phyloP scores from a whole-genome alignment of 2,113 vertebrate species.

The Clarias batrachus region DNA sequence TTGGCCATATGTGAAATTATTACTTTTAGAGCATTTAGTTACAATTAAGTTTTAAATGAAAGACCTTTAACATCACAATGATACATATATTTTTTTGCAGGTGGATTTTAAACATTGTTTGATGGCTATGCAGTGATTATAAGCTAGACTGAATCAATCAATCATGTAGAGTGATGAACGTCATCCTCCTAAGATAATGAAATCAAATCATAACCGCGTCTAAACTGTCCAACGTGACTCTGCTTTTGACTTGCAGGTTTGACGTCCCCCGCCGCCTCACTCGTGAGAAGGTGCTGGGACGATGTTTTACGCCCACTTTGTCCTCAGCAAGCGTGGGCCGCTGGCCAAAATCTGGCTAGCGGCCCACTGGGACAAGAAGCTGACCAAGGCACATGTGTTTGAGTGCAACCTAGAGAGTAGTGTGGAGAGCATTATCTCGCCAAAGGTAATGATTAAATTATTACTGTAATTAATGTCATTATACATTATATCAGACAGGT shows the following conservation, averaged over 20 bases:
- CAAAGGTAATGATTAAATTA: constrained; percentile 80
- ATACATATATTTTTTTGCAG: neutral
- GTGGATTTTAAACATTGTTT: neutral
- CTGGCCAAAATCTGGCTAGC: constrained; percentile 99
- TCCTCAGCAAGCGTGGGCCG: constrained; percentile 98
- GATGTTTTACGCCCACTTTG: constrained; percentile 99
- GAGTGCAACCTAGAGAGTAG: constrained; percentile 99
- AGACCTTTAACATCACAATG: neutral
- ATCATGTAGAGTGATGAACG: neutral
- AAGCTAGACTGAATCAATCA: neutral
- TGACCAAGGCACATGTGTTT: constrained; percentile 98
- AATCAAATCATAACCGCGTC: neutral
- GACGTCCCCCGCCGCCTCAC: constrained; percentile 48
- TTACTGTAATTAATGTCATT: neutral
- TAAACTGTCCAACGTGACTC: neutral
- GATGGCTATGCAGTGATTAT: too few relatives aligned
- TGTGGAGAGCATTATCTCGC: constrained; percentile 98
- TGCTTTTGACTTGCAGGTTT: constrained; percentile 34
- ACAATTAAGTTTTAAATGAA: neutral
- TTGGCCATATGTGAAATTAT: too few relatives aligned
- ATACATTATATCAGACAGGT: neutral
- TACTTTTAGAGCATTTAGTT: too few relatives aligned
- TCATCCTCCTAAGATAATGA: neutral
- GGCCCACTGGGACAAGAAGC: constrained; percentile 99
- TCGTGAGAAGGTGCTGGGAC: constrained; percentile 70